Conservation (phyloP, 2,113 vertebrate species). For the Limnothrissa miodon region DNA sequence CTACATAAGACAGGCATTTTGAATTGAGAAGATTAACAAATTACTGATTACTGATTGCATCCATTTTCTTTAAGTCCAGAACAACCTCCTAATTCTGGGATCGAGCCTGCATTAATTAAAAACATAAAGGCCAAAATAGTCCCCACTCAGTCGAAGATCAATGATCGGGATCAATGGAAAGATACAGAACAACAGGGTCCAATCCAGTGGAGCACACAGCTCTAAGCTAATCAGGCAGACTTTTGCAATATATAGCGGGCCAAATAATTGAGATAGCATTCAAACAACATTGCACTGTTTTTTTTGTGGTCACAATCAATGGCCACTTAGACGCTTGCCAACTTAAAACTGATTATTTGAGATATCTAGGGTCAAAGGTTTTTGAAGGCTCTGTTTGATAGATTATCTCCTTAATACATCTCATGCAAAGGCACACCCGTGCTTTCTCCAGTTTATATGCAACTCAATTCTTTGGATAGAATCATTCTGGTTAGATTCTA, state of each 20-base stretch:
- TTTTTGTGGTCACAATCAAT: conserved; percentile 35
- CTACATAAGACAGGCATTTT: not conserved
- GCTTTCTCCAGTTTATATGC: not conserved
- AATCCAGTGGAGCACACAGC: not conserved
- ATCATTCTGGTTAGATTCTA: not conserved
- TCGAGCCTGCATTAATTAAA: not conserved
- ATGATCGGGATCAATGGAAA: conserved; percentile 16
- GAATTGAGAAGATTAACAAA: too few species aligned
- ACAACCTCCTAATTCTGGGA: not conserved
- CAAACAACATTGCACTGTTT: not conserved
- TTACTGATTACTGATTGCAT: not conserved
- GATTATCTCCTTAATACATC: not conserved
- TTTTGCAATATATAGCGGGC: conserved; percentile 37
- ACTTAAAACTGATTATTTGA: conserved; percentile 35
- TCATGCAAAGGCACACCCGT: not conserved
- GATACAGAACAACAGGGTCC: conserved; percentile 18
- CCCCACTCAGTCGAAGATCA: conserved; percentile 24
- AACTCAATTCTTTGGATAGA: not conserved
- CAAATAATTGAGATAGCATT: conserved; percentile 27
- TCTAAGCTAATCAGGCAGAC: conserved; percentile 26
- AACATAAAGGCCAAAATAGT: conserved; percentile 3
- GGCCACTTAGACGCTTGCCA: conserved; percentile 19
- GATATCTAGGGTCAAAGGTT: conserved; percentile 45
- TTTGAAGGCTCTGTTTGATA: not conserved
- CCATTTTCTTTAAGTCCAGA: not conserved